Conservation (phyloP, 2,888 invertebrate species). For the Malacosoma neustria region DNA sequence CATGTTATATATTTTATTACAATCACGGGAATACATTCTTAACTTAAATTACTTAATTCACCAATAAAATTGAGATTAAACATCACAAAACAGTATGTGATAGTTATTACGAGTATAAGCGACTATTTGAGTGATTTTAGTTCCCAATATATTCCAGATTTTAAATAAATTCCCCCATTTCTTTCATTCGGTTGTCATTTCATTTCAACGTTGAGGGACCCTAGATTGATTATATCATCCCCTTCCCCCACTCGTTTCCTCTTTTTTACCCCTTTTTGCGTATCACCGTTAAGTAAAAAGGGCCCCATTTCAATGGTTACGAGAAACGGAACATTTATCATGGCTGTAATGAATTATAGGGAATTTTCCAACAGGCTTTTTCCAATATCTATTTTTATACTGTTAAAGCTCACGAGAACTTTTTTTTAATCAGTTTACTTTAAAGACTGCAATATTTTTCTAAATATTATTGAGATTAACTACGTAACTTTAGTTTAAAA, state of each 20-base stretch:
- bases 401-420: background rate
- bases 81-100: too few species aligned
- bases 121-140: too few species aligned
- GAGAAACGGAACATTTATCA: slow-evolving; percentile 65
- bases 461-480: too few species aligned
- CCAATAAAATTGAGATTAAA: too few species aligned
- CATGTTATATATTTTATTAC: too few species aligned
- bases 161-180: slow-evolving; percentile 18
- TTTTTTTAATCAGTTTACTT: slow-evolving; percentile 4
- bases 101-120: too few species aligned
- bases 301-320: slow-evolving; percentile 58
- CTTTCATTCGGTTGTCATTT: slow-evolving; percentile 19
- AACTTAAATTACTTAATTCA: too few species aligned
- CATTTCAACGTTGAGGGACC: slow-evolving; percentile 43
- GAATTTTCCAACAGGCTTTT: slow-evolving; percentile 55
- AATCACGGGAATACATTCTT: too few species aligned
- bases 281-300: slow-evolving; percentile 70
- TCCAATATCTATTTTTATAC: background rate
- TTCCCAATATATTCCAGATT: background rate
- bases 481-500: too few species aligned
- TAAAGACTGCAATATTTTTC: too few species aligned
- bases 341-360: slow-evolving; percentile 69
- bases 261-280: slow-evolving; percentile 65
- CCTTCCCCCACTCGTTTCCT: slow-evolving; percentile 45
- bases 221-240: slow-evolving; percentile 68